These are phyloP conservation scores for Drosophila fuyamai DNA, from an alignment of 1,140 invertebrate genomes.

Conservation along the genomic window DNA sequence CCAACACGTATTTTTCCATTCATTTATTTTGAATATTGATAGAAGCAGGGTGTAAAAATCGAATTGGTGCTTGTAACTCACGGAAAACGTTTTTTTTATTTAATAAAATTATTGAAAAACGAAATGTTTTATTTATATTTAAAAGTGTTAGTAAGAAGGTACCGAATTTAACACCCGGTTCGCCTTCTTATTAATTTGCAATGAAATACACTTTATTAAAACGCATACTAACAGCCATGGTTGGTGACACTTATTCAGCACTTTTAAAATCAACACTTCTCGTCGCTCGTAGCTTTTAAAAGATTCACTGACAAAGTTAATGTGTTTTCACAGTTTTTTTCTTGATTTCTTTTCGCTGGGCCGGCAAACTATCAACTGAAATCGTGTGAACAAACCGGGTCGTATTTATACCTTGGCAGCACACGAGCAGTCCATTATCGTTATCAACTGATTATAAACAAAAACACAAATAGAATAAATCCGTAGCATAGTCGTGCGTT, in stretches of 20 bases:
- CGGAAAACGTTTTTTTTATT: neutral
- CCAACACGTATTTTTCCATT: too few relatives aligned
- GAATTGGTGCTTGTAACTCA: too few relatives aligned
- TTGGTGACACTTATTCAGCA: slow-evolving; percentile 10
- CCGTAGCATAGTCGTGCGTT: slow-evolving; percentile 21
- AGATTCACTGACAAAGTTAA: neutral
- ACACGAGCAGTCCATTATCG: slow-evolving; percentile 21
- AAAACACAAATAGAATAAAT: slow-evolving; percentile 26
- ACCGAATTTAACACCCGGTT: too few relatives aligned
- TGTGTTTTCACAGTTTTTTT: slow-evolving; percentile 12
- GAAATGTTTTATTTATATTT: too few relatives aligned
- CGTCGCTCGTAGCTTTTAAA: neutral
- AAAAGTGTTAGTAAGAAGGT: too few relatives aligned
- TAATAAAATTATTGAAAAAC: neutral
- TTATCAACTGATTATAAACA: slow-evolving; percentile 66
- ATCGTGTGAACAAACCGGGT: slow-evolving; percentile 7
- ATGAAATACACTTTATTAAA: neutral
- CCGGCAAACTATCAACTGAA: slow-evolving; percentile 58
- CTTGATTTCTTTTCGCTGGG: slow-evolving; percentile 3
- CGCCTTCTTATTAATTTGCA: neutral
- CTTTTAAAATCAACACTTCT: slow-evolving; percentile 2
- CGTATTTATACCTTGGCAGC: slow-evolving; percentile 62
- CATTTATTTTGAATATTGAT: too few relatives aligned
- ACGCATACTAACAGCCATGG: slow-evolving; percentile 59
- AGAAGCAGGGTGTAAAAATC: too few relatives aligned